These are phyloP conservation scores for Stenchaetothrips biformis DNA, from an alignment of 2,888 invertebrate species.

Conservation along the genomic window DNA sequence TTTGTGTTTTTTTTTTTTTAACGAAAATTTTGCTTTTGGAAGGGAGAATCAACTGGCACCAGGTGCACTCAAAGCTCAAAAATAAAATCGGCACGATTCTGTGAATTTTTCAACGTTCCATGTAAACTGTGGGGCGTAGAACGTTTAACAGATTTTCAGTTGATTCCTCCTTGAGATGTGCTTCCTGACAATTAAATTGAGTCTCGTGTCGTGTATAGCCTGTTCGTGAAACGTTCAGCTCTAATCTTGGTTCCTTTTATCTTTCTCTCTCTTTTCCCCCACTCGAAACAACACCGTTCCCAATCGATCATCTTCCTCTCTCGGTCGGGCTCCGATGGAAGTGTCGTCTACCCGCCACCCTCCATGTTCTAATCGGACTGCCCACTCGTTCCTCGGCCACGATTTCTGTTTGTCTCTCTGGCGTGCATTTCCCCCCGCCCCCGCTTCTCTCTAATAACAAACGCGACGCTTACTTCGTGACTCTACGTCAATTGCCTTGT, in stretches of 20 bases:
- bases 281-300: slow-evolving; percentile 4
- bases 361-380: neutral
- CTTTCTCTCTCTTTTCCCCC: neutral
- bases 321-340: neutral
- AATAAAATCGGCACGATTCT: too few relatives aligned
- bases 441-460: neutral
- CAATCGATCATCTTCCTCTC: neutral
- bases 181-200: too few relatives aligned
- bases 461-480: neutral
- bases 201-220: neutral
- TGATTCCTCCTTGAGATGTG: too few relatives aligned
- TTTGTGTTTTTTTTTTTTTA: too few relatives aligned
- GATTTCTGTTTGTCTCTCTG: neutral
- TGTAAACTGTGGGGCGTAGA: too few relatives aligned
- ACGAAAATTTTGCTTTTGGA: too few relatives aligned
- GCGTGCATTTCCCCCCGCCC: neutral
- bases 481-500: neutral
- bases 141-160: too few relatives aligned
- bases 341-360: slow-evolving; percentile 14
- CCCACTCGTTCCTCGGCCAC: neutral
- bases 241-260: neutral
- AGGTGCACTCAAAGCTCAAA: too few relatives aligned
- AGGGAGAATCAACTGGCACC: too few relatives aligned
- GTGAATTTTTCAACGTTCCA: too few relatives aligned
- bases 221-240: neutral